Evolutionary conservation across 2,888 invertebrate genomes (phyloP), one percentile per base, ranked within the genome.

Genomic region (Amphipoea lucens): DNA sequence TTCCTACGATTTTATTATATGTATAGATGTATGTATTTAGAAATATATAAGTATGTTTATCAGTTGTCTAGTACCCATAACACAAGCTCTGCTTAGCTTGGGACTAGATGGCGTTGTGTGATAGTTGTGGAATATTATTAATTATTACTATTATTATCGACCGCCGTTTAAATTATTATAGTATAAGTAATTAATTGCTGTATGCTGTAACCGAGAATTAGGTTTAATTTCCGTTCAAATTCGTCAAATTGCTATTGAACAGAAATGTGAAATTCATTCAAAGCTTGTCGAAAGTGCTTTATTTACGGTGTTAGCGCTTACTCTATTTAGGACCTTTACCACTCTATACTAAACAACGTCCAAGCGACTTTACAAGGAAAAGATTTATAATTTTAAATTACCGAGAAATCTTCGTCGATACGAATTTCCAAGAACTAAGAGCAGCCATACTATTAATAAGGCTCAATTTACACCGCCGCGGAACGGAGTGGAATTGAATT

Each of bases 231-330:
- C 23, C 72, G 65, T 73, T 73, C 17, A 73, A 65, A 81, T 40
- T 60, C 36, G 17, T 73, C n/a, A 65, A 82, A 73, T 48, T n/a
- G 36, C 63, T 72, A 73, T 62, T 71, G 20, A 82, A 40, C n/a
- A 69, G 20, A 76, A 82, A 76, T 72, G 2, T 63, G 17, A 48
- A 77, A 62, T 70, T 57, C 48, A 74, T 82, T 74, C 40, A 70
- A 70, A 74, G 62, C 60, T 70, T 74, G 20, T 70, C 69, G 60
- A 74, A 54, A 66, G 29, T 48, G 62, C 45, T 82, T 76, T 69
- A 23, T 17, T 17, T 29, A 40, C 17, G 5, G 60, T 70, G 42
- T 70, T 82, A 70, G 11, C 23, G 70, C 9, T 74, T 12, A 57
- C 12, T 51, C 57, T 51, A 68, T 74, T 71, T n/a, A 17, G 40